Percentiles rank a stretch among this genome's conserved stretches.
These are phyloP conservation scores for Cyprinodon variegatus DNA, from an alignment of 2,113 vertebrate genomes.

Conservation along the genomic window DNA sequence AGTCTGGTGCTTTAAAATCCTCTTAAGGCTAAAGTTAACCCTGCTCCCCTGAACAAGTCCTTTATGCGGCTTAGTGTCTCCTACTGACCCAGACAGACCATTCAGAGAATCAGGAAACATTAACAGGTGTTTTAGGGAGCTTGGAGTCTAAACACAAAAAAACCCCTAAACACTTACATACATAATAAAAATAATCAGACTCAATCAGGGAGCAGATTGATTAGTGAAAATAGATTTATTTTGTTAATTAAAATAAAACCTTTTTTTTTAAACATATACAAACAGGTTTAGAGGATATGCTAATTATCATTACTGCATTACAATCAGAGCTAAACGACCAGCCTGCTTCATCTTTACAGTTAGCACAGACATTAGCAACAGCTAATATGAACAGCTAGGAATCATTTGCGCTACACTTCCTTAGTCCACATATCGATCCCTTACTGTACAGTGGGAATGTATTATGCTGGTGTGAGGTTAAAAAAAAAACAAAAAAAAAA, in stretches of 20 bases:
- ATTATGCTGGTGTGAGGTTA: background rate
- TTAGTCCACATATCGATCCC: background rate
- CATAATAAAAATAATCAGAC: background rate
- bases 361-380: background rate
- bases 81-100: too few relatives aligned
- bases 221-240: conserved; percentile 1
- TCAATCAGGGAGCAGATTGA: background rate
- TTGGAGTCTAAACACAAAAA: background rate
- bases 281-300: background rate
- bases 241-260: background rate
- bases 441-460: background rate
- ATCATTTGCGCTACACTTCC: background rate
- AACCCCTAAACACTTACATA: background rate
- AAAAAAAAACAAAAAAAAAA: too few relatives aligned
- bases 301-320: conserved; percentile 11
- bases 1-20: too few relatives aligned
- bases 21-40: too few relatives aligned
- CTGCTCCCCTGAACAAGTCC: too few relatives aligned
- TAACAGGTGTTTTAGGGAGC: too few relatives aligned
- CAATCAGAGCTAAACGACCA: conserved; percentile 7
- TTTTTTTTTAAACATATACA: background rate
- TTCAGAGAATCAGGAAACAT: too few relatives aligned
- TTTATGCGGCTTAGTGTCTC: too few relatives aligned
- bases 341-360: background rate
- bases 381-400: background rate